Percentiles rank a stretch among this genome's conserved stretches.
These are phyloP conservation scores for Pelosia muscerda DNA, from an alignment of 2,888 invertebrate species.

Conservation along the genomic window DNA sequence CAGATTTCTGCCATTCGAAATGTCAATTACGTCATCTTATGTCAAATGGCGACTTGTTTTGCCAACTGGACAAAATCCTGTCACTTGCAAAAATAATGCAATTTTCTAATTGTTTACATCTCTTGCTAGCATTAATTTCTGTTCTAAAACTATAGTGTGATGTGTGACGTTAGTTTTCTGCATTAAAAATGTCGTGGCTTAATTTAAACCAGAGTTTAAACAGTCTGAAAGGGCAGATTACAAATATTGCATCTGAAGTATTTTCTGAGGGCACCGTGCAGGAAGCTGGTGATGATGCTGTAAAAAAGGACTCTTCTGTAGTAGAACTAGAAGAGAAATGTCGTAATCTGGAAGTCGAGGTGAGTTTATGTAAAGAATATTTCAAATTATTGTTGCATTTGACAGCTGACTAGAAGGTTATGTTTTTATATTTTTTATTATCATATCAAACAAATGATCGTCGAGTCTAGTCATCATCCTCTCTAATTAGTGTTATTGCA, in stretches of 20 bases:
- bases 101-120: slow-evolving; percentile 80
- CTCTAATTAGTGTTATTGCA: slow-evolving; percentile 40
- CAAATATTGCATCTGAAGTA: slow-evolving; percentile 95
- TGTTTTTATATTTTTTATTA: slow-evolving; percentile 71
- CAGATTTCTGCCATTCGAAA: slow-evolving; percentile 7
- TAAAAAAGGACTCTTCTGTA: slow-evolving; percentile 61
- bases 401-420: slow-evolving; percentile 78
- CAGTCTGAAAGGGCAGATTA: slow-evolving; percentile 94
- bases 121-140: slow-evolving; percentile 56
- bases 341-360: slow-evolving; percentile 88
- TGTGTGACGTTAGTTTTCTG: slow-evolving; percentile 63
- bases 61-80: slow-evolving; percentile 85
- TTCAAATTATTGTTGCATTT: slow-evolving; percentile 46
- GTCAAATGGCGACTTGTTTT: slow-evolving; percentile 75
- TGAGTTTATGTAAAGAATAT: slow-evolving; percentile 65
- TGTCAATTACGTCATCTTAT: slow-evolving; percentile 42
- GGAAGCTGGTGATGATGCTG: slow-evolving; percentile 60
- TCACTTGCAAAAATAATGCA: slow-evolving; percentile 81
- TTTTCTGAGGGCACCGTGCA: slow-evolving; percentile 91
- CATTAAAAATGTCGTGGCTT: slow-evolving; percentile 89
- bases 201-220: slow-evolving; percentile 89
- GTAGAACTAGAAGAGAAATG: slow-evolving; percentile 87
- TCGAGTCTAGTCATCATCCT: slow-evolving; percentile 33
- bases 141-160: slow-evolving; percentile 62
- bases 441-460: slow-evolving; percentile 30